Evolutionary conservation across 2,888 invertebrate genomes (phyloP), one percentile per base, ranked within the genome.

Genomic region (Heliconius erato): DNA sequence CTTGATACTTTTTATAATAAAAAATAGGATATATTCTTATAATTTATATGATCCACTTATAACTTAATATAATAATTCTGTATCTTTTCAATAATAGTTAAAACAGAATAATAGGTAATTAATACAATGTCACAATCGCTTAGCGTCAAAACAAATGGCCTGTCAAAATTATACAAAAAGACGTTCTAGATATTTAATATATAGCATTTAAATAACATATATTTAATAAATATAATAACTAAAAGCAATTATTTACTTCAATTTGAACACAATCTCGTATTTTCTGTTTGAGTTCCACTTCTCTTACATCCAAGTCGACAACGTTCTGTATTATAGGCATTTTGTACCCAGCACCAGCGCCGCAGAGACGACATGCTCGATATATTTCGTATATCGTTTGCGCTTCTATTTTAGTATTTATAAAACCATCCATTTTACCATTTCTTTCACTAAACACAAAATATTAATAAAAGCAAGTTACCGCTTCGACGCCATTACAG

Each of bases 241-340:
- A 49, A 26, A 23, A 76, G 3, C 4, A 14, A 65, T 32, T 71
- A 79, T 44, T 85, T 91, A 95, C 96, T 94, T 96, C 94, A 49
- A 96, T 93, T 88, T 95, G 94, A 0, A 96, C 90, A 82, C 96
- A 96, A 86, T 96, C 95, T 2, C 89, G 90, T 86, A 96, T 95
- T 92, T 96, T 96, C 85, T 93, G 91, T 71, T 87, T 90, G 28
- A 96, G 89, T 87, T 94, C 92, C 2, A 94, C 87, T 80, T 93
- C 94, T 26, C 88, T 86, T 7, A 88, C 90, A 14, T 92, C 92
- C 3, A 92, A 78, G 35, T 91, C 90, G 0, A 94, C 87, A 72
- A 95, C 90, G 82, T 90, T 94, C 84, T 96, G 96, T 19, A 96
- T 92, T 80, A 96, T 96, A 0, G 96, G 96, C 96, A 96, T 96